A percentile compares a stretch with the other conserved stretches of the same genome.
These are phyloP conservation scores for Heliothis peltigera DNA, from an alignment of 2,888 invertebrate species.

Conservation along the genomic window DNA sequence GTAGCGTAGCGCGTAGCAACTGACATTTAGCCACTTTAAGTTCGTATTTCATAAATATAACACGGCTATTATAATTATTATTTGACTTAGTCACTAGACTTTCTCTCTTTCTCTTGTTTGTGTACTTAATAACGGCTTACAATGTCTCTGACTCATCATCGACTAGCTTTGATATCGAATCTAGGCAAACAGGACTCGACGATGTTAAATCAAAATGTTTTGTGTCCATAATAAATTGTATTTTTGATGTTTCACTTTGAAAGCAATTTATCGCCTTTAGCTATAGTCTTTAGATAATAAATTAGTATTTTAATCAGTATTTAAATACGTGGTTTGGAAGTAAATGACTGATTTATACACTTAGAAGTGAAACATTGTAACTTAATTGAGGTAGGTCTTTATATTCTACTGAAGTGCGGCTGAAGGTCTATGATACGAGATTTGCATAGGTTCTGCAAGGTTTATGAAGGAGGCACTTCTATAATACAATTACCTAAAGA, in stretches of 20 bases:
- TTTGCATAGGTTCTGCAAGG: background rate
- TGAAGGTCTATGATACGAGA: background rate
- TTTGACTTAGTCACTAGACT: constrained; percentile 50
- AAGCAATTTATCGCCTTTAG: background rate
- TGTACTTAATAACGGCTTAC: constrained; percentile 43
- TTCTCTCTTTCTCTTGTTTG: constrained; percentile 60
- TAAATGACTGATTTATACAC: background rate
- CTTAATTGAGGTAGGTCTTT: background rate
- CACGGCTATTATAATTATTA: constrained; percentile 43
- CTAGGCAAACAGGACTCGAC: constrained; percentile 20
- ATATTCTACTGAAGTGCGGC: background rate
- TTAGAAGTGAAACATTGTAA: background rate
- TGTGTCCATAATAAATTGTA: background rate
- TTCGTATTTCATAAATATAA: constrained; percentile 30
- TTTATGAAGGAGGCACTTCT: background rate
- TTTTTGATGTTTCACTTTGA: background rate
- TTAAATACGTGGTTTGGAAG: background rate
- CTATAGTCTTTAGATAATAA: background rate
- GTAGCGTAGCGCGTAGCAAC: constrained; percentile 27
- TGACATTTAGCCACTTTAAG: constrained; percentile 22
- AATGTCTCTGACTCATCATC: constrained; percentile 46
- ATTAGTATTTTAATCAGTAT: background rate
- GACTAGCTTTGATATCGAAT: constrained; percentile 23
- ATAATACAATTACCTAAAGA: too few relatives aligned
- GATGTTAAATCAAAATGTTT: constrained; percentile 5